Evolutionary conservation across 2,113 vertebrate genomes (phyloP).

Genomic region (Forbesichthys papilliferus): DNA sequence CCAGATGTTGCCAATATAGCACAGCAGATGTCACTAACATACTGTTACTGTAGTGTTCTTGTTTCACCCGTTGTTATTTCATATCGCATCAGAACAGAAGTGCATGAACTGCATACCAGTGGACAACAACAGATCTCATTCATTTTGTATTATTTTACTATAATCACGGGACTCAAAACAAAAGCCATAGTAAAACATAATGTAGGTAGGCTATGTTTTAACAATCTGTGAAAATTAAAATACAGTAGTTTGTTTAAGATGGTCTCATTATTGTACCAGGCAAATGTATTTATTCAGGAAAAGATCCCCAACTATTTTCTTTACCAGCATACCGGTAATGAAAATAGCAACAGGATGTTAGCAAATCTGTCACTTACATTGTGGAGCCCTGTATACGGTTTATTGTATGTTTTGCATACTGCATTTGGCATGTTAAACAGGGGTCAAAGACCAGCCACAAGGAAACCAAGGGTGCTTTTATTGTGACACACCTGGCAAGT

Average conservation of each 20-base stretch:
- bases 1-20: conserved; percentile 24
- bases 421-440: conserved; percentile 30
- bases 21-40: conserved; percentile 35
- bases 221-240: too few species aligned
- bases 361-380: too few species aligned
- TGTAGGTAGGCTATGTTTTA: not conserved
- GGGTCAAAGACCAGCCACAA: conserved; percentile 48
- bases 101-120: conserved; percentile 28
- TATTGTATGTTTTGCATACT: conserved; percentile 1
- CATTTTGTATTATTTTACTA: not conserved
- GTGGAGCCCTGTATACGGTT: not conserved
- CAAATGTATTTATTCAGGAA: not conserved
- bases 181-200: not conserved
- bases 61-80: conserved; percentile 41
- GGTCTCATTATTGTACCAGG: conserved; percentile 14
- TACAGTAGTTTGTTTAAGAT: conserved; percentile 8
- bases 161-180: conserved; percentile 3
- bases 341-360: too few species aligned
- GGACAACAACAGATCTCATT: conserved; percentile 14
- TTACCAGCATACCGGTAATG: too few species aligned
- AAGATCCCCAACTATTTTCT: too few species aligned
- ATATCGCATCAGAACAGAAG: conserved; percentile 35
- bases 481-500: conserved; percentile 59
- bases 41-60: conserved; percentile 24
- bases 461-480: conserved; percentile 55